These are phyloP conservation scores for Dreissena rostriformis DNA, from an alignment of 1,140 invertebrate genomes.

Conservation along the genomic window DNA sequence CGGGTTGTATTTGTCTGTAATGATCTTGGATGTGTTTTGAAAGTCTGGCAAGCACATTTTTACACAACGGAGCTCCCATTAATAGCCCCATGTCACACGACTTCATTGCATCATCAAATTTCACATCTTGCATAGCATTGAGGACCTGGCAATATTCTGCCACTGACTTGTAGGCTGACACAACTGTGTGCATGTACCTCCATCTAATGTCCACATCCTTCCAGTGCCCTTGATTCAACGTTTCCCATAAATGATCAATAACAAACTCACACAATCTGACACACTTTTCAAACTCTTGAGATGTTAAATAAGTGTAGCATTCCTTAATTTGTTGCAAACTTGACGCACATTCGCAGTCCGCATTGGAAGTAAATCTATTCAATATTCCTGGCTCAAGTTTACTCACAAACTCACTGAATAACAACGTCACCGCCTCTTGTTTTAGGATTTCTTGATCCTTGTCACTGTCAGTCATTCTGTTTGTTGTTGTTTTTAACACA, in stretches of 20 bases:
- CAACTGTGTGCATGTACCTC: slow-evolving; percentile 81
- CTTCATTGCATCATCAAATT: slow-evolving; percentile 84
- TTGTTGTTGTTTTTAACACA: no score
- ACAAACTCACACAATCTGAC: slow-evolving; percentile 76
- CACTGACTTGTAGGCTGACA: slow-evolving; percentile 83
- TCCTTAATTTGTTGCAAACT: neutral
- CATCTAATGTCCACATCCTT: slow-evolving; percentile 86
- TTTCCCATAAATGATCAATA: slow-evolving; percentile 89
- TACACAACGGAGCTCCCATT: slow-evolving; percentile 87
- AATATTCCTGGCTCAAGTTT: no score
- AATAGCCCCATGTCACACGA: slow-evolving; percentile 91
- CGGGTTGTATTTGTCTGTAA: neutral
- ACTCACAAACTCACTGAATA: no score
- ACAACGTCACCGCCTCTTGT: no score
- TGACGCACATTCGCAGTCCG: no score
- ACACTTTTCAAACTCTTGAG: slow-evolving; percentile 24
- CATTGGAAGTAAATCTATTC: no score
- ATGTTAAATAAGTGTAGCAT: neutral
- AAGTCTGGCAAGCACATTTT: slow-evolving; percentile 80
- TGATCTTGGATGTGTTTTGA: slow-evolving; percentile 57
- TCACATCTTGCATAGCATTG: slow-evolving; percentile 41
- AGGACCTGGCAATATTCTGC: slow-evolving; percentile 58
- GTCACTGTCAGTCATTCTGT: no score
- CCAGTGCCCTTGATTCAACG: slow-evolving; percentile 93
- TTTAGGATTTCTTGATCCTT: no score